Base-by-base conservation (phyloP, 2,888 invertebrate species). In the Euphydryas editha region DNA sequence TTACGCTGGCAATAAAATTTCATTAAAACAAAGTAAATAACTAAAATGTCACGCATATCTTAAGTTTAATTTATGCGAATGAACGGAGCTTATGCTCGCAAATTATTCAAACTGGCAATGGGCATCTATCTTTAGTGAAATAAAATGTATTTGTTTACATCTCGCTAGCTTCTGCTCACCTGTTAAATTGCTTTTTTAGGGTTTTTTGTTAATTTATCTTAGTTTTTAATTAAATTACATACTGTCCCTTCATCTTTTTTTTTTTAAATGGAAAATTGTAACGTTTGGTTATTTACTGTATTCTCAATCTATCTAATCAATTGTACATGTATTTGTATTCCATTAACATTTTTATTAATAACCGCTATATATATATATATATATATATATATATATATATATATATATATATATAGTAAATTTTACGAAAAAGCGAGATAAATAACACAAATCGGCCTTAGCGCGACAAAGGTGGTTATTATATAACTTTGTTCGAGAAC, bases 91-190 rank as follows among this genome's bases (percentile, higher is more conserved):
- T 44, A 59, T 58, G 68, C 69, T 65, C 47, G 73, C 70, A 63
- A 69, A 80, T 81, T 80, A 76, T 74, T 82, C 80, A 79, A 76
- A 76, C 74, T 75, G 80, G 76, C 80, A 73, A 71, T 62, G 65
- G 57, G 66, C 78, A 80, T 80, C 74, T 75, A 80, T 80, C 78
- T 73, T 73, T 71, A 59, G 69, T 59, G 69, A 77, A 77, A 70
- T 68, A 72, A 72, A 73, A 72, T 68, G 58, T 59, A 47, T 67
- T 62, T 55, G 57, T 63, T 54, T 66, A 60, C 42, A 47, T 59
- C 15, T 51, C 15, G 42, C 44, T 58, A 20, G 58, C 58, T 59
- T 63, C 30, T 63, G 58, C 56, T 56, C 18, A 20, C 18, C 13
- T 21, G 11, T 21, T 24, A n/a, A 30, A 1, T 54, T 36, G 5